Percentiles rank a stretch among this genome's conserved stretches.
These are phyloP conservation scores for Leptobrachium leishanense DNA, from an alignment of 2,113 vertebrate genomes.

Conservation along the genomic window DNA sequence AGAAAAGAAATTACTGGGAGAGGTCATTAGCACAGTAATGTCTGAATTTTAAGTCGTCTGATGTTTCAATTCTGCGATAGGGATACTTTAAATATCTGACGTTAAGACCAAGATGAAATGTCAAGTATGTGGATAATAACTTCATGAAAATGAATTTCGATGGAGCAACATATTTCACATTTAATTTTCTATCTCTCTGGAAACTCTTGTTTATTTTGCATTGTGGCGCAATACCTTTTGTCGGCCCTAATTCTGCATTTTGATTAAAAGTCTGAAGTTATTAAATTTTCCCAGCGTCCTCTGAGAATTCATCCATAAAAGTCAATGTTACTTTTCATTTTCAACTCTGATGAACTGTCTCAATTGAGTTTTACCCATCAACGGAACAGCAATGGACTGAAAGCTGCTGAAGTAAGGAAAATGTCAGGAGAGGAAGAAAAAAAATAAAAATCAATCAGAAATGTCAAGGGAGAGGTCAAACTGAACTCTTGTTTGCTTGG, in stretches of 20 bases:
- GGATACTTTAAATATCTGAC: no score
- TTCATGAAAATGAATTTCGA: constrained; percentile 23
- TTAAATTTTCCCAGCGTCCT: constrained; percentile 57
- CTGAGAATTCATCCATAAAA: constrained; percentile 55
- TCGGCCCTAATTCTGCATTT: constrained; percentile 47
- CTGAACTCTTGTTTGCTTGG: constrained; percentile 33
- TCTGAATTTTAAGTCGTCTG: no score
- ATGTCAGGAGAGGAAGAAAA: constrained; percentile 40
- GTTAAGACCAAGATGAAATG: no score
- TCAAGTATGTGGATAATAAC: no score
- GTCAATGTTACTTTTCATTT: constrained; percentile 62
- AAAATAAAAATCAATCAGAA: constrained; percentile 62
- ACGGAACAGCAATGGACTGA: constrained; percentile 46
- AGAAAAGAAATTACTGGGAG: no score
- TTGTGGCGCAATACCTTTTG: constrained; percentile 3
- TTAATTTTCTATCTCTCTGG: constrained; percentile 18
- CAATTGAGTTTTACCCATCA: constrained; percentile 44
- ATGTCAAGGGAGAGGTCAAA: constrained; percentile 64
- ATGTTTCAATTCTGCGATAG: no score
- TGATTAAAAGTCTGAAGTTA: constrained; percentile 63
- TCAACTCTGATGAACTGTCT: constrained; percentile 66
- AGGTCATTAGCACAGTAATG: no score
- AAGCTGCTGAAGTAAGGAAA: constrained; percentile 45
- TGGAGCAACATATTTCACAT: constrained; percentile 23
- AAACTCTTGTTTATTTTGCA: constrained; percentile 23